Evolutionary conservation across 1,140 invertebrate species (phyloP).

Genomic region (Eriosoma lanigerum): DNA sequence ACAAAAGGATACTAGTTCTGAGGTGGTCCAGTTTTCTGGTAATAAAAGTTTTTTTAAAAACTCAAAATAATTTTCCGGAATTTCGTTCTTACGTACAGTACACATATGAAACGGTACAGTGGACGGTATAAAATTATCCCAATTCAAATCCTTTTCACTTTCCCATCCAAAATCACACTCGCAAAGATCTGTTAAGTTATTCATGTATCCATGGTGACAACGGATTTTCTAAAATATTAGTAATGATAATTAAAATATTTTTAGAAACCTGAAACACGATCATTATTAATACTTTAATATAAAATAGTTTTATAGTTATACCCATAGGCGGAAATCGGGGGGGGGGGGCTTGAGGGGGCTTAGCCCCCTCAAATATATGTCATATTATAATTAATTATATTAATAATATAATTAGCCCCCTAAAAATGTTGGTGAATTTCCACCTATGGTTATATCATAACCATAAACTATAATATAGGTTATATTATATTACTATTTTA

Average conservation of each 20-base stretch:
- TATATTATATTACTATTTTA: no score
- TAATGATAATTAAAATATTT: not conserved
- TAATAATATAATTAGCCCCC: no score
- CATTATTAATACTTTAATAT: no score
- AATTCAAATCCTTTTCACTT: not conserved
- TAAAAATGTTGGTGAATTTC: no score
- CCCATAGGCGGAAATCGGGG: no score
- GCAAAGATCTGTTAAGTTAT: conserved; percentile 1
- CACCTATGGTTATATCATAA: no score
- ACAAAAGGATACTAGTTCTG: conserved; percentile 19
- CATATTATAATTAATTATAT: no score
- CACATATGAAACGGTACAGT: conserved; percentile 18
- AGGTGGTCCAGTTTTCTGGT: not conserved
- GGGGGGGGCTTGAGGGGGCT: no score
- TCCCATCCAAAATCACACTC: conserved; percentile 19
- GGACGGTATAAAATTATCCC: conserved; percentile 16
- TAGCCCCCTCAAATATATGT: no score
- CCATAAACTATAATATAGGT: no score
- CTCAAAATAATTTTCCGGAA: not conserved
- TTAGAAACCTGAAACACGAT: not conserved
- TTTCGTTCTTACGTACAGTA: not conserved
- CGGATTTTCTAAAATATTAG: conserved; percentile 18
- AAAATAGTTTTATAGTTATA: no score
- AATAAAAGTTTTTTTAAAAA: not conserved
- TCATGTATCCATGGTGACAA: conserved; percentile 15